Percentiles rank a stretch among this genome's conserved stretches.
Evolutionary conservation across 37 sponge, comb jelly and placozoan species (phyloP).

Genomic region (Chondrosia reniformis): DNA sequence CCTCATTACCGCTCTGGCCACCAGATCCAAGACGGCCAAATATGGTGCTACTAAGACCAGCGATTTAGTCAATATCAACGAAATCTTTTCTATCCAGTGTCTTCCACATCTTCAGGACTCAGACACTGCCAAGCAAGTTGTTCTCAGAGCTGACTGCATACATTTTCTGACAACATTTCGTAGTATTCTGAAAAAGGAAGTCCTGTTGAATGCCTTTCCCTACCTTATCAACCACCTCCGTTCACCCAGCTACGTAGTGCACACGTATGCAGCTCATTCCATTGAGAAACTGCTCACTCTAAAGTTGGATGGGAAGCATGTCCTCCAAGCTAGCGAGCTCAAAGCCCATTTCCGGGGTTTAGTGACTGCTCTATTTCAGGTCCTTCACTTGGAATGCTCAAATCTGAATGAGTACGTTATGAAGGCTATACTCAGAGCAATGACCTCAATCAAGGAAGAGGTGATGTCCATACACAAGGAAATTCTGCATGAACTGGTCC

Average conservation of each 20-base stretch:
- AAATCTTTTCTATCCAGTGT: slow-evolving; percentile 82
- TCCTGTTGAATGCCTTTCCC: slow-evolving; percentile 59
- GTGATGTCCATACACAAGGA: slow-evolving; percentile 47
- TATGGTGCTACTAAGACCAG: slow-evolving; percentile 93
- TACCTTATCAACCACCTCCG: slow-evolving; percentile 60
- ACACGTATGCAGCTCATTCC: slow-evolving; percentile 94
- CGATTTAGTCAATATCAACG: slow-evolving; percentile 83
- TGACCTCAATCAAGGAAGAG: slow-evolving; percentile 64
- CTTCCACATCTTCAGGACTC: slow-evolving; percentile 70
- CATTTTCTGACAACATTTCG: slow-evolving; percentile 92
- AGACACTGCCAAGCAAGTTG: slow-evolving; percentile 50
- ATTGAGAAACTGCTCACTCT: slow-evolving; percentile 88
- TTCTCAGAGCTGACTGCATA: slow-evolving; percentile 87
- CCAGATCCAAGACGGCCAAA: slow-evolving; percentile 77
- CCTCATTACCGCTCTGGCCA: slow-evolving; percentile 92
- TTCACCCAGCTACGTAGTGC: slow-evolving; percentile 74
- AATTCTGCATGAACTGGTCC: slow-evolving; percentile 66
- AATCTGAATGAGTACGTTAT: slow-evolving; percentile 92
- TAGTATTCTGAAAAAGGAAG: slow-evolving; percentile 69
- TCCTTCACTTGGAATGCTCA: slow-evolving; percentile 68
- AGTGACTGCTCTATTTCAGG: slow-evolving; percentile 62
- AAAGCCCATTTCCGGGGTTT: slow-evolving; percentile 62
- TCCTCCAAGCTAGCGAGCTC: slow-evolving; percentile 43
- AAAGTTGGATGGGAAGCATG: slow-evolving; percentile 20
- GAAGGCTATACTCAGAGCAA: slow-evolving; percentile 83